These are phyloP conservation scores for Lagopus muta DNA, from an alignment of 2,113 vertebrate genomes.

Conservation along the genomic window DNA sequence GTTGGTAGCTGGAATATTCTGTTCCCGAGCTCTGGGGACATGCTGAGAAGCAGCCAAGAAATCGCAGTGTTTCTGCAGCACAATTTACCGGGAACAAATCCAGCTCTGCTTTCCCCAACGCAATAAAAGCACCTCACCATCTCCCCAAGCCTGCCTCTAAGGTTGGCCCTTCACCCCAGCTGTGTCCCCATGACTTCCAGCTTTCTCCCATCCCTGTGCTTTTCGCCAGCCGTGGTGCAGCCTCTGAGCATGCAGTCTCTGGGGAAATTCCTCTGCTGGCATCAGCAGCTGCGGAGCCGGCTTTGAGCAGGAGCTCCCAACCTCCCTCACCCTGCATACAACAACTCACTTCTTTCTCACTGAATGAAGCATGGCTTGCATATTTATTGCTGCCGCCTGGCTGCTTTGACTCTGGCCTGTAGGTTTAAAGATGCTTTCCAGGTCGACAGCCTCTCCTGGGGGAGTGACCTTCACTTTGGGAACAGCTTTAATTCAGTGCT, in stretches of 20 bases:
- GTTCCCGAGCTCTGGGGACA: neutral
- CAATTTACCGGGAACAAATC: neutral
- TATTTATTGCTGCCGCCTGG: constrained; percentile 7
- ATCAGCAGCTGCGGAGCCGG: neutral
- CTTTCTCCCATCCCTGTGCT: neutral
- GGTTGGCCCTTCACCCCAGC: neutral
- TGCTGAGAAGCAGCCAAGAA: neutral
- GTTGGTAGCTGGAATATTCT: neutral
- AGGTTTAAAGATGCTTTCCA: neutral
- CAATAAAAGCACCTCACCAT: accelerated
- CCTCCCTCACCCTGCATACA: neutral
- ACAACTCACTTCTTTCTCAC: constrained; percentile 18
- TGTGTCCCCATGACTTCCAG: neutral
- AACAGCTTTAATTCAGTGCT: neutral
- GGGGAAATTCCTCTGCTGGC: constrained; percentile 18
- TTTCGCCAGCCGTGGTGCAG: neutral
- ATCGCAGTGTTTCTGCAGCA: neutral
- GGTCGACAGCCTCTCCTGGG: neutral
- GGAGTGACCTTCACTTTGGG: neutral
- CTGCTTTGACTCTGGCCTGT: neutral
- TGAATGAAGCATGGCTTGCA: constrained; percentile 10
- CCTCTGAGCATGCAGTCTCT: neutral
- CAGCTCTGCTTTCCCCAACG: neutral
- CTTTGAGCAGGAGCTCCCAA: constrained; percentile 51
- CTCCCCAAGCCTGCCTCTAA: neutral